Evolutionary conservation across 1,140 invertebrate species (phyloP).

Genomic region (Limonius californicus): DNA sequence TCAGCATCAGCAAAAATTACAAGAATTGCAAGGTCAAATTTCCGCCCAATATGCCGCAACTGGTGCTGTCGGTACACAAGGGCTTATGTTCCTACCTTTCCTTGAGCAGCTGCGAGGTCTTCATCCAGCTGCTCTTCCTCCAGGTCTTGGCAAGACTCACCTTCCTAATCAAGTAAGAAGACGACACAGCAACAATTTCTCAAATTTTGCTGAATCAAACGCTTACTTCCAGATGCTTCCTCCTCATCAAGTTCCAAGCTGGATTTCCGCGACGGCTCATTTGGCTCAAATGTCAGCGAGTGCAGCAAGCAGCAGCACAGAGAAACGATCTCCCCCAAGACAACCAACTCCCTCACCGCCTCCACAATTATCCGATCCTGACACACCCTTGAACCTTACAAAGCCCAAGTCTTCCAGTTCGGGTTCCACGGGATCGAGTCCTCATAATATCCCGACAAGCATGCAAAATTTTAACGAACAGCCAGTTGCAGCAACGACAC

Average conservation of each 20-base stretch:
- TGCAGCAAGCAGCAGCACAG: constrained; percentile 18
- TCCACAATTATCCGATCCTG: constrained; percentile 55
- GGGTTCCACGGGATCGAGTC: constrained; percentile 42
- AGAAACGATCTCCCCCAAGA: constrained; percentile 48
- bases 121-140: constrained; percentile 32
- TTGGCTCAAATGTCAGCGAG: constrained; percentile 36
- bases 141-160: constrained; percentile 34
- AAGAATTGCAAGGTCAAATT: constrained; percentile 52
- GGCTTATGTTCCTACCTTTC: constrained; percentile 55
- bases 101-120: constrained; percentile 52
- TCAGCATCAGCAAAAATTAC: constrained; percentile 52
- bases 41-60: constrained; percentile 39
- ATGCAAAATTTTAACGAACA: constrained; percentile 48
- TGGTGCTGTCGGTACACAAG: constrained; percentile 40
- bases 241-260: constrained; percentile 42
- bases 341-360: constrained; percentile 46
- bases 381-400: constrained; percentile 82
- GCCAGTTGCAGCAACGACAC: constrained; percentile 56
- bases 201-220: no score
- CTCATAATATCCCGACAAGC: constrained; percentile 38
- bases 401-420: constrained; percentile 68
- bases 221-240: constrained; percentile 40
- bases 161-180: constrained; percentile 39
- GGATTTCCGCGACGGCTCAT: constrained; percentile 41
- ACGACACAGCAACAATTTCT: no score